phyloP scores from a whole-genome alignment of 2,888 invertebrate species.

The Cordylochernes scorpioides region DNA sequence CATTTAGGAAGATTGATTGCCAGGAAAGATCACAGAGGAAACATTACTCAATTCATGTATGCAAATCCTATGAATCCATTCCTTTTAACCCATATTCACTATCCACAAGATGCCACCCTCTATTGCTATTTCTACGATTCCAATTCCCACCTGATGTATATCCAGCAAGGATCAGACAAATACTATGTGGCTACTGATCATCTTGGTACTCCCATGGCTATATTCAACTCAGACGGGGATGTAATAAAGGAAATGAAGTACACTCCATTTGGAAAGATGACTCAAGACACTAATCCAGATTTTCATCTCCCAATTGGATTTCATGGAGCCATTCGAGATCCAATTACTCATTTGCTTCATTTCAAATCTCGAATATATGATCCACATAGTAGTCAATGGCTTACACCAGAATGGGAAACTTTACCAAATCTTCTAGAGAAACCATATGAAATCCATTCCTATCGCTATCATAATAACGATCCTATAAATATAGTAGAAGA shows the following conservation, averaged over 20 bases:
- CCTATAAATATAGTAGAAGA: slow-evolving; percentile 38
- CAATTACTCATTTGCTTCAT: slow-evolving; percentile 27
- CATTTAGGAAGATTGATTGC: slow-evolving; percentile 62
- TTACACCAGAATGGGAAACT: slow-evolving; percentile 74
- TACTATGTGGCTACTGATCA: slow-evolving; percentile 81
- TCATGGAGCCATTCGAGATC: slow-evolving; percentile 73
- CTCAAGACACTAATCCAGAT: slow-evolving; percentile 79
- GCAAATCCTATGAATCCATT: slow-evolving; percentile 54
- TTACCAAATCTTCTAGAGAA: slow-evolving; percentile 49
- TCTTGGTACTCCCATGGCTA: slow-evolving; percentile 76
- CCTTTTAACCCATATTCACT: slow-evolving; percentile 69
- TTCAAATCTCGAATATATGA: slow-evolving; percentile 67
- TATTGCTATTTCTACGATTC: slow-evolving; percentile 80
- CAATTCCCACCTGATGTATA: slow-evolving; percentile 59
- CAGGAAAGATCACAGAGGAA: slow-evolving; percentile 70
- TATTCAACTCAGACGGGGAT: slow-evolving; percentile 81
- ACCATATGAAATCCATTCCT: slow-evolving; percentile 57
- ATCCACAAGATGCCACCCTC: slow-evolving; percentile 64
- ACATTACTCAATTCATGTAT: slow-evolving; percentile 86
- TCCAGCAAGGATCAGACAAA: slow-evolving; percentile 64
- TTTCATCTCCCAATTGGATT: slow-evolving; percentile 77
- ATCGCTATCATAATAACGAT: slow-evolving; percentile 73
- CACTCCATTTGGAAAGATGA: slow-evolving; percentile 76
- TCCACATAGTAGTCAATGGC: slow-evolving; percentile 78
- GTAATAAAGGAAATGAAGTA: slow-evolving; percentile 75